Base-by-base conservation (phyloP, 2,113 vertebrate species). In the Ranitomeya variabilis region DNA sequence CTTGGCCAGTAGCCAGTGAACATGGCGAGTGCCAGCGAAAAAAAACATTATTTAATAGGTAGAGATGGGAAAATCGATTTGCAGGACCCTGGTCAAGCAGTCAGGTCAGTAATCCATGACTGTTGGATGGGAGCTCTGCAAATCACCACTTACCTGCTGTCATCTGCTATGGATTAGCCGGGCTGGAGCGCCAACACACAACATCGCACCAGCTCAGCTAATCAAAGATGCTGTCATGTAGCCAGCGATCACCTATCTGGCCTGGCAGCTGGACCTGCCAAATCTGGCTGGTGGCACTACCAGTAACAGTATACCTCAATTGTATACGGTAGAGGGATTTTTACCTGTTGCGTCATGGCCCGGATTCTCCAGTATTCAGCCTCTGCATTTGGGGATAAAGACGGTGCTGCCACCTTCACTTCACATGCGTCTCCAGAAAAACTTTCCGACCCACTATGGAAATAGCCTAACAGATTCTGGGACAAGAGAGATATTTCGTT, bases 291-390 rank as follows among this genome's bases (percentile, higher is more conserved):
- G 37, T 3, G 37, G 3, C 37, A 45, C 37, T 4, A 45, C 37
- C 3, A 15, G 3, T 37, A 0, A 31, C 37, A 73, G 12, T 4
- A 74, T 9, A 74, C 1, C 31, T 18, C 6, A 0, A 7, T 45
- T 2, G 51, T 74, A 18, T 0, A 6, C 19, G 37, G 10, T 14
- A 7, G 19, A 73, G 52, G 5, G 60, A 37, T 31, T 3, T 45
- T 55, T 92, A 99, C 98, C 97, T 99, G 98, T 82, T 99, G 98
- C 7, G 98, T 98, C 98, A 99, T 99, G 21, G 98, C 98, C 91
- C 96, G 95, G 93, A 99, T 98, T 94, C 98, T 96, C 97, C 96
- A 97, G 93, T 98, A 98, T 85, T 99, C 98, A 0, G 98, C 98
- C 93, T 99, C 98, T 0, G 97, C 98, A 5, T 96, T 96, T 0